A percentile compares a stretch with the other conserved stretches of the same genome.
These are phyloP conservation scores for human (Homo sapiens) DNA, from an alignment of 2,113 vertebrate species.

Conservation along the genomic window DNA sequence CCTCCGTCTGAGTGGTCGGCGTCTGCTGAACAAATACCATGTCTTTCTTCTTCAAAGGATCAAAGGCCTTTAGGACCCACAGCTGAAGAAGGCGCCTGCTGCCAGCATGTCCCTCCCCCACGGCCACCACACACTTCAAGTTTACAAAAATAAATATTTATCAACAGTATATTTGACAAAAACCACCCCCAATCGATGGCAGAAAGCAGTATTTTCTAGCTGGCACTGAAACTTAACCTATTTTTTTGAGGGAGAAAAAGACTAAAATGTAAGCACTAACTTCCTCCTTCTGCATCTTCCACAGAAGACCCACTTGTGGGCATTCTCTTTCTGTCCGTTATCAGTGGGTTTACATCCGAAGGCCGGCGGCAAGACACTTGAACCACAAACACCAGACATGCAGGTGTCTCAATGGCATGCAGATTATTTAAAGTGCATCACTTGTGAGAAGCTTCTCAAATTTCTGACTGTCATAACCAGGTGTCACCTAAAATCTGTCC, in stretches of 20 bases:
- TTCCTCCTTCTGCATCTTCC: background rate
- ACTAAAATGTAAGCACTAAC: background rate
- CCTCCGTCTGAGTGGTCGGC: background rate
- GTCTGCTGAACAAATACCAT: background rate
- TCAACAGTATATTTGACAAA: slow-evolving; percentile 1
- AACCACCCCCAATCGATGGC: background rate
- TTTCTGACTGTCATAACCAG: background rate
- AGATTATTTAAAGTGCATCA: slow-evolving; percentile 75
- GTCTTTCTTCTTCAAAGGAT: background rate
- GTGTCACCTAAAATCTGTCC: background rate
- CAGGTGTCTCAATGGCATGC: slow-evolving; percentile 53
- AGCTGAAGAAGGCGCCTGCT: background rate
- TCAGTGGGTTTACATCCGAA: background rate
- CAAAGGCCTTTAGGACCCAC: background rate
- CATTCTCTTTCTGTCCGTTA: too few relatives aligned
- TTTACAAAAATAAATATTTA: slow-evolving; percentile 44
- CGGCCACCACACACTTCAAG: background rate
- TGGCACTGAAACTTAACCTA: background rate
- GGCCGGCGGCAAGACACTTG: slow-evolving; percentile 70
- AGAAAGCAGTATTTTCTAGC: background rate
- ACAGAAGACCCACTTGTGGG: too few relatives aligned
- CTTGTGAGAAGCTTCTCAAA: slow-evolving; percentile 23
- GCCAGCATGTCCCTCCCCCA: slow-evolving; percentile 51
- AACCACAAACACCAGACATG: slow-evolving; percentile 48
- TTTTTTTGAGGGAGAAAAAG: background rate